Evolutionary conservation across 2,888 invertebrate species (phyloP), one percentile per base, ranked within the genome.

Genomic region (Leucozona laternaria): DNA sequence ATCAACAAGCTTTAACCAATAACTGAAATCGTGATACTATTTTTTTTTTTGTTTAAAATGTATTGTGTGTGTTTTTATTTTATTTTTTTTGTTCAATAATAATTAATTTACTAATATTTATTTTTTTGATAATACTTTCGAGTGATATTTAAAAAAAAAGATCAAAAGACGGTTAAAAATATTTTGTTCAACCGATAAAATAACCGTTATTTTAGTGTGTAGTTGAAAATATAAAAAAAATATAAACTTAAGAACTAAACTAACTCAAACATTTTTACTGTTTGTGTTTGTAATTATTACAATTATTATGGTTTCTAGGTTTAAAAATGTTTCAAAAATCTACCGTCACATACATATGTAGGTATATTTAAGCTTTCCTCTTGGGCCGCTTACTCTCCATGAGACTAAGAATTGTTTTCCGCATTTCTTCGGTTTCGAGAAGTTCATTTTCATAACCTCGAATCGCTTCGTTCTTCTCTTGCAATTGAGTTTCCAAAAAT

Each of bases 341-440:
- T 37, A 7, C 8, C 34, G 34, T 8, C 1, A 34, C 1, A 48
- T 7, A 37, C 2, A 7, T 31, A 17, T 48, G 22, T 64, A 86
- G 15, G 60, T 6, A 7, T 31, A 17, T 48, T 25, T 64, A 86
- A n/a, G 60, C 62, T 79, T 92, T 92, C 40, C 92, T 89, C 75
- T 92, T 92, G 10, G 92, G 91, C 79, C 91, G 91, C 88, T 92
- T 92, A 88, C 92, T 92, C 75, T 92, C 92, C 92, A 92, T 92
- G 5, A 92, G 89, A 84, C 92, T 92, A 88, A 92, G 90, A 58
- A 92, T 92, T 6, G 92, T 92, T 88, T 92, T 92, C 31, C 92
- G 91, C 88, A 92, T 79, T 73, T 92, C 92, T 82, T 92, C 92
- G 0, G 92, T 92, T 88, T 92, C 92, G 79, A 90, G 91, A 3